phyloP scores from a whole-genome alignment of 2,113 vertebrate genomes.

The Thunnus thynnus region DNA sequence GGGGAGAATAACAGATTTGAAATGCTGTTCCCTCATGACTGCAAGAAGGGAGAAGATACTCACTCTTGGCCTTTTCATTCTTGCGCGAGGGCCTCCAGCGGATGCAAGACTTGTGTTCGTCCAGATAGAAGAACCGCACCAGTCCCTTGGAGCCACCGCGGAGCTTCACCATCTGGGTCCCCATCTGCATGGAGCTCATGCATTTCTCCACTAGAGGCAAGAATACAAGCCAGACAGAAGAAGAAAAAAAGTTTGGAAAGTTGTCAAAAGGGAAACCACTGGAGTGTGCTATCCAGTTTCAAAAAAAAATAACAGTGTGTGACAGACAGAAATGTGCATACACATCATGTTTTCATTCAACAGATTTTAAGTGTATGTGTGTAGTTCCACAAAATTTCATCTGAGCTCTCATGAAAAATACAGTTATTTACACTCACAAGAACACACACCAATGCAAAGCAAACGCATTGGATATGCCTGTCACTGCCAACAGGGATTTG shows the following conservation, averaged over 20 bases:
- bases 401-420: conserved; percentile 16
- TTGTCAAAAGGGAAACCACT: conserved; percentile 31
- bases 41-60: conserved; percentile 77
- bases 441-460: conserved; percentile 8
- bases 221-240: conserved; percentile 33
- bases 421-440: conserved; percentile 15
- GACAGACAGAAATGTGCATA: conserved; percentile 12
- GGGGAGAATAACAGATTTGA: not conserved
- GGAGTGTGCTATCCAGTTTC: not conserved
- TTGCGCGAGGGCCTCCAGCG: conserved; percentile 98
- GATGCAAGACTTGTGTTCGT: conserved; percentile 96
- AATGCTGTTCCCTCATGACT: not conserved
- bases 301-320: not conserved
- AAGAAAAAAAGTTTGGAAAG: conserved; percentile 6
- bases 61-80: conserved; percentile 98
- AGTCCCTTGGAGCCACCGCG: conserved; percentile 94
- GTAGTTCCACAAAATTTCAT: conserved; percentile 19
- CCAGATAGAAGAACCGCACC: conserved; percentile 94
- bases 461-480: conserved; percentile 13
- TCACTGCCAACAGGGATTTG: conserved; percentile 12
- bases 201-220: conserved; percentile 93
- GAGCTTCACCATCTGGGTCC: conserved; percentile 98
- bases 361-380: not conserved
- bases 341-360: conserved; percentile 3
- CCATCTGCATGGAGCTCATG: conserved; percentile 95